Evolutionary conservation across 2,113 vertebrate genomes (phyloP).

Genomic region (Lamprotornis superbus): DNA sequence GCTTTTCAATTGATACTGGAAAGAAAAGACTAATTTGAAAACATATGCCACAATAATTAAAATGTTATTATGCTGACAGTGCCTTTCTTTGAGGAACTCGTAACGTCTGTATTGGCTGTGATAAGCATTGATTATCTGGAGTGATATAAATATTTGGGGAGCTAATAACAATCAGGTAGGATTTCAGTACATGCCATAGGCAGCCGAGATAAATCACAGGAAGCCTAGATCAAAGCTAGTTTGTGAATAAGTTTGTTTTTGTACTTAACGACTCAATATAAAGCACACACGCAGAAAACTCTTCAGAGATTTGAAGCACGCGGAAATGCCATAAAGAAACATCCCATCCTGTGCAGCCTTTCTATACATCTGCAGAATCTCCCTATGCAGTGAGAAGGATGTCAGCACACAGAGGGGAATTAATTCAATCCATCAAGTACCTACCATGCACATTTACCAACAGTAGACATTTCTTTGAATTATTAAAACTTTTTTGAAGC

Average conservation of each 20-base stretch:
- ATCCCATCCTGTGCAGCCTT: conserved; percentile 57
- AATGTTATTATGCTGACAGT: conserved; percentile 72
- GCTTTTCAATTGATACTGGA: conserved; percentile 9
- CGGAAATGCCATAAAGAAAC: conserved; percentile 75
- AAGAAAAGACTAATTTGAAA: conserved; percentile 61
- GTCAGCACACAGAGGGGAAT: conserved; percentile 29
- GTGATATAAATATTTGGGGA: conserved; percentile 77
- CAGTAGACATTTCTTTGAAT: conserved; percentile 56
- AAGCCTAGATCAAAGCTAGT: conserved; percentile 73
- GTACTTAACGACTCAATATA: conserved; percentile 70
- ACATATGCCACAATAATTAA: conserved; percentile 71
- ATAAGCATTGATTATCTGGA: conserved; percentile 79
- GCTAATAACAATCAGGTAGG: conserved; percentile 72
- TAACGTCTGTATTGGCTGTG: conserved; percentile 74
- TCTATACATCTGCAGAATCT: conserved; percentile 65
- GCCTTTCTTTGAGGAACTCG: conserved; percentile 69
- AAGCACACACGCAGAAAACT: conserved; percentile 57
- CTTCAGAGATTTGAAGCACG: conserved; percentile 61
- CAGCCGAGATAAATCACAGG: conserved; percentile 75
- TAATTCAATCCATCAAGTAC: conserved; percentile 47
- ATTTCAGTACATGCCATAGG: conserved; percentile 62
- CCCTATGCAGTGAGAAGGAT: conserved; percentile 51
- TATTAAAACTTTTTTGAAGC: conserved; percentile 48
- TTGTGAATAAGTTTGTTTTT: conserved; percentile 75
- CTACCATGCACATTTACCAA: conserved; percentile 49